Conservation (phyloP, 2,113 vertebrate genomes). For the Mormoops blainvillei region DNA sequence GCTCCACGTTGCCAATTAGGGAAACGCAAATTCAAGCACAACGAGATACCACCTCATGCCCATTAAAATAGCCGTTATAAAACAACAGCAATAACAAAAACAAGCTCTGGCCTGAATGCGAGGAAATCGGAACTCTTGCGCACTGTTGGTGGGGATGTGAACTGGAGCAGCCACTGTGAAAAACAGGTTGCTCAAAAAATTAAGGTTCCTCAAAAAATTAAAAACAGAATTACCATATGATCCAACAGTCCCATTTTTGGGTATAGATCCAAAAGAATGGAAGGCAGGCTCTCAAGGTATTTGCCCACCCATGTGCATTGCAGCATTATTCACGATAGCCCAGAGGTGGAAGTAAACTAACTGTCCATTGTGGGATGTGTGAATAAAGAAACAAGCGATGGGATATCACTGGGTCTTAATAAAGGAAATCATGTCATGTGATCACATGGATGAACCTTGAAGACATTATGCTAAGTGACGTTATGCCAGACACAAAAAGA, state of each 20-base stretch:
- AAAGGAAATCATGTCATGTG: not conserved
- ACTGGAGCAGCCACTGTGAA: not conserved
- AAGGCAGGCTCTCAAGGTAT: not conserved
- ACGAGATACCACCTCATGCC: not conserved
- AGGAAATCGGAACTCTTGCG: not conserved
- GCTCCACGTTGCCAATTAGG: not conserved
- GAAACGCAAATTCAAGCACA: not conserved
- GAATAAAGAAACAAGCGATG: not conserved
- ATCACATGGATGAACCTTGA: not conserved
- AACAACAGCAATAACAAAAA: not conserved
- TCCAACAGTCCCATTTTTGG: not conserved
- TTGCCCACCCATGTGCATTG: not conserved
- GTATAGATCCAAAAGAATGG: not conserved
- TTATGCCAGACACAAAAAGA: not conserved
- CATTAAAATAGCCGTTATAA: not conserved
- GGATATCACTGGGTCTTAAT: not conserved
- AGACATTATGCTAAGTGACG: not conserved
- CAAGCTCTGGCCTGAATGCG: not conserved
- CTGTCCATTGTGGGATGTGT: not conserved
- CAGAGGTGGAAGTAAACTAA: not conserved
- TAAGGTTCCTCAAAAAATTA: not conserved
- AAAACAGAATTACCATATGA: not conserved
- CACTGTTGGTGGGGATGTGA: not conserved
- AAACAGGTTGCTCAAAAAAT: too few species aligned
- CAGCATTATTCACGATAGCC: not conserved